phyloP scores from a whole-genome alignment of 2,797 vertebrate genomes.

The Enteromius argenteus region DNA sequence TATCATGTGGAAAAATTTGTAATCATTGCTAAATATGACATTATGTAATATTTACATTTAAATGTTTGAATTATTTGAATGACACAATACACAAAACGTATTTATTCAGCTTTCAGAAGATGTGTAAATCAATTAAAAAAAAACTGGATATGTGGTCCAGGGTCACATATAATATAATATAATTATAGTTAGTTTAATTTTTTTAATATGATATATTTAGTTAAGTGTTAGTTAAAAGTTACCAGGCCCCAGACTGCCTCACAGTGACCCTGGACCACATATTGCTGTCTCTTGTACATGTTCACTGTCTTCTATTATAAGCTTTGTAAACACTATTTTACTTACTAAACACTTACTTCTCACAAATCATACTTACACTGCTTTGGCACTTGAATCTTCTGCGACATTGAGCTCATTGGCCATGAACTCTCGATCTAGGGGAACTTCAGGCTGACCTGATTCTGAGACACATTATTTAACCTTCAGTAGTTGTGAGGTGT shows the following conservation, averaged over 20 bases:
- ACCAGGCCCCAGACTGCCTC: background rate
- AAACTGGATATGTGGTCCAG: too few species aligned
- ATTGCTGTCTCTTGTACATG: background rate
- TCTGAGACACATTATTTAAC: conserved; percentile 77
- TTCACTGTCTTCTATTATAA: background rate
- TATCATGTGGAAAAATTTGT: too few species aligned
- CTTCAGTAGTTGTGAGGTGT: background rate
- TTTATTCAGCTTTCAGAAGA: too few species aligned
- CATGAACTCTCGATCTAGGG: conserved; percentile 91
- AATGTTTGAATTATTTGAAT: too few species aligned
- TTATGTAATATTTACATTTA: too few species aligned
- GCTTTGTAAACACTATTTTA: background rate
- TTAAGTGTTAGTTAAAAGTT: background rate
- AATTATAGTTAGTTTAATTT: background rate
- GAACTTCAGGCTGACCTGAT: conserved; percentile 88
- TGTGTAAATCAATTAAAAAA: too few species aligned
- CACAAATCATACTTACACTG: conserved; percentile 83
- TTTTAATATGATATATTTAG: too few species aligned
- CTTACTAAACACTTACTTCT: background rate
- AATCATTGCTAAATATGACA: too few species aligned
- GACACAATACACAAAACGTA: too few species aligned
- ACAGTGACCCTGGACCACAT: background rate
- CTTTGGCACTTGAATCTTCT: conserved; percentile 86
- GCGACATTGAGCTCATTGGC: conserved; percentile 86
- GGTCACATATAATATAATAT: background rate